phyloP scores from a whole-genome alignment of 2,888 invertebrate genomes.

The Acheta domesticus region DNA sequence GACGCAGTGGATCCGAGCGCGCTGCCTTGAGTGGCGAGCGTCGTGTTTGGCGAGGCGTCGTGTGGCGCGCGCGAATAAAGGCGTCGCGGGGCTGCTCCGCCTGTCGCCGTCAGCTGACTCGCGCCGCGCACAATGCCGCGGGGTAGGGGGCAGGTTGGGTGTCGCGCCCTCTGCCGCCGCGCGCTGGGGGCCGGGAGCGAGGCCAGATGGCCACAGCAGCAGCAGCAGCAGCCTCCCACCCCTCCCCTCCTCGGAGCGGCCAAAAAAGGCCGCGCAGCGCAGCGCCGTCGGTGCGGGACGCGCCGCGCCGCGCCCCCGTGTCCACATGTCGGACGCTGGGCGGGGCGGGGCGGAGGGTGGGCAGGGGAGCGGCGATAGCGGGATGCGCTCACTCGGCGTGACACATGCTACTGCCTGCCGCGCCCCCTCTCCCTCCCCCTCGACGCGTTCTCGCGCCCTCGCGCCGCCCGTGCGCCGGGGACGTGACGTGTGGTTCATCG shows the following conservation, averaged over 20 bases:
- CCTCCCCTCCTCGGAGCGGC: neutral
- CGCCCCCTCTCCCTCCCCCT: too few species aligned
- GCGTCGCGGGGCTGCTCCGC: neutral
- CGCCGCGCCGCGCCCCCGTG: neutral
- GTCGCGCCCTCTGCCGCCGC: neutral
- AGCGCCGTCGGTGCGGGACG: neutral
- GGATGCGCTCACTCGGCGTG: neutral
- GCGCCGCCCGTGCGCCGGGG: too few species aligned
- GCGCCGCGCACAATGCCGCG: neutral
- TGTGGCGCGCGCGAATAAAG: neutral
- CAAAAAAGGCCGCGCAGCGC: neutral
- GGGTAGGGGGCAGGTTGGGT: neutral
- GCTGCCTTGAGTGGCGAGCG: too few species aligned
- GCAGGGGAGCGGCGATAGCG: too few species aligned
- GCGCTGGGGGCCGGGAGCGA: neutral
- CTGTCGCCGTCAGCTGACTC: neutral
- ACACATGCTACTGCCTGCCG: neutral
- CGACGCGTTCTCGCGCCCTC: too few species aligned
- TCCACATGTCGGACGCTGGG: constrained; percentile 2
- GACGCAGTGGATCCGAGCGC: too few species aligned
- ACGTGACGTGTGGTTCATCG: too few species aligned
- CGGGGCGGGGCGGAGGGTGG: neutral
- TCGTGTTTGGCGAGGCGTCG: neutral
- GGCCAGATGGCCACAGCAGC: neutral
- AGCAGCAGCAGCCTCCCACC: neutral